Conservation (phyloP, 2,113 vertebrate species). For the Leptosomus discolor region DNA sequence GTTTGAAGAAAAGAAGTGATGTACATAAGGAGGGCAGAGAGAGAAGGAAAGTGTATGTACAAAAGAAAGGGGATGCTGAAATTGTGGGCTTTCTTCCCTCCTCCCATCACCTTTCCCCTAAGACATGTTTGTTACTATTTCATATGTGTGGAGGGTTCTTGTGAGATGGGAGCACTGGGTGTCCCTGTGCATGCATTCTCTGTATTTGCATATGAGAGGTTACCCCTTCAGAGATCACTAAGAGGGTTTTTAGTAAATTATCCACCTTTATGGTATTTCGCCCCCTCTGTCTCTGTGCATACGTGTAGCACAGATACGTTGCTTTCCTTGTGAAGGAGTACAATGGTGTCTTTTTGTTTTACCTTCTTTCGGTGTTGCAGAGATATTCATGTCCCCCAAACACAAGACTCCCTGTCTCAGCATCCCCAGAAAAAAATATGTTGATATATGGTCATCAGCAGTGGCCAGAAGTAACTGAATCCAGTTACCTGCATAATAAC, state of each 20-base stretch:
- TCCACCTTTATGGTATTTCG: neutral
- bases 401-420: neutral
- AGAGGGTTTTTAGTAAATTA: neutral
- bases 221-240: neutral
- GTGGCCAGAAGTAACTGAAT: neutral
- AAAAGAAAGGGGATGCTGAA: neutral
- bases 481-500: neutral
- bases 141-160: neutral
- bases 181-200: neutral
- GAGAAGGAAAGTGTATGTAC: neutral
- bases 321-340: neutral
- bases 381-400: neutral
- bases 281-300: neutral
- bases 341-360: neutral
- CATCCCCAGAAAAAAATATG: neutral
- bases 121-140: neutral
- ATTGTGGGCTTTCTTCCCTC: neutral
- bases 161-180: neutral
- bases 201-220: neutral
- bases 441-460: neutral
- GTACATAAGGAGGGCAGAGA: neutral
- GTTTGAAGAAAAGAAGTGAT: neutral
- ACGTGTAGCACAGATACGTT: rapidly evolving
- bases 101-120: neutral
- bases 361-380: neutral